Evolutionary conservation across 2,797 vertebrate genomes (phyloP), one percentile per base, ranked within the genome.

Genomic region (Margarornis squamiger): DNA sequence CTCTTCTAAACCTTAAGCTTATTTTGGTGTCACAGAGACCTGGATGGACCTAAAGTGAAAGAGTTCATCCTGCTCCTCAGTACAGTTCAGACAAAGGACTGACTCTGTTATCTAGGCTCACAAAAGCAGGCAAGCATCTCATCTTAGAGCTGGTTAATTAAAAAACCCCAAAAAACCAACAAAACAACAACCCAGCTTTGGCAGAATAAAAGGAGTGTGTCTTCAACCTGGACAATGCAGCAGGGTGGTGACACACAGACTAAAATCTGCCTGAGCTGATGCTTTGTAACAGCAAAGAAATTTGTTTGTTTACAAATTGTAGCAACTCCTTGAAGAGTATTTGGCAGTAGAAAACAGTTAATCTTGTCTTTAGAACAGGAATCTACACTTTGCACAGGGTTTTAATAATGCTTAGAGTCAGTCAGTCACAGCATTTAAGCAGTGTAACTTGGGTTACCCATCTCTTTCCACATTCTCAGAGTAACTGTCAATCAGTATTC

Each of bases 221-320:
- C 72, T 84, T 73, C 63, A 45, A 38, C 30, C n/a, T 0, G 3
- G 30, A 30, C 49, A 32, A 45, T 9, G 49, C 22, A 71, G 67
- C 27, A 48, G 66, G 21, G 48, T 68, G 51, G 36, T 0, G 0
- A 46, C 23, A 32, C 18, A 6, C 12, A 49, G 54, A 72, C 19
- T 43, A 43, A 61, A 86, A 90, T 57, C 59, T 88, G 36, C 54
- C 43, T n/a, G 20, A 85, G 54, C 17, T 29, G 38, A 14, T 48
- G 45, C 62, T 67, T 63, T 85, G n/a, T 39, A 82, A 38, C 11
- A 49, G 70, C 54, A n/a, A 81, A 75, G 10, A 75, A 63, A 66
- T 71, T 63, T 79, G 49, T 83, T 72, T 57, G 36, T 63, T 92
- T 71, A 74, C 58, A 77, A 54, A 76, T 24, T 34, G 4, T 36